phyloP scores from a whole-genome alignment of 2,113 vertebrate genomes.

The Vulpes lagopus region DNA sequence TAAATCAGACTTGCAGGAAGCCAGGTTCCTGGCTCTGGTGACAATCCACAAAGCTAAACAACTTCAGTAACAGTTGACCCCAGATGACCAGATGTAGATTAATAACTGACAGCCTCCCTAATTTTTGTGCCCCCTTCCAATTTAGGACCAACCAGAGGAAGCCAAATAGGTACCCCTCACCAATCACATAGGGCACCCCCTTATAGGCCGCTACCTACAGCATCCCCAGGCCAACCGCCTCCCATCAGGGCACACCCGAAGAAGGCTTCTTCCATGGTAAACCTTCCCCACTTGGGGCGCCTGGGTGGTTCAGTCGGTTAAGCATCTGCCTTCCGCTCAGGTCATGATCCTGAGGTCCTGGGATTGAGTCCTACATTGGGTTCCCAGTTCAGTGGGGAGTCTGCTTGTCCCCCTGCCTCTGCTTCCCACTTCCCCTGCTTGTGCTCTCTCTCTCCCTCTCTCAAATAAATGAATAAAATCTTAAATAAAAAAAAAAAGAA shows the following conservation, averaged over 20 bases:
- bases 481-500: too few relatives aligned
- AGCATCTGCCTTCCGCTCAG: too few relatives aligned
- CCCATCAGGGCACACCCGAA: background rate
- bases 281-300: background rate
- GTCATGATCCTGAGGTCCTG: too few relatives aligned
- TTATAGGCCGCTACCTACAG: background rate
- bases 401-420: too few relatives aligned
- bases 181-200: rapidly evolving
- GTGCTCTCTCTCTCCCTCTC: too few relatives aligned
- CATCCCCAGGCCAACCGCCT: background rate
- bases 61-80: background rate
- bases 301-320: too few relatives aligned
- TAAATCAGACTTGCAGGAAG: background rate
- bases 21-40: background rate
- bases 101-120: background rate
- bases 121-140: background rate
- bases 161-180: background rate
- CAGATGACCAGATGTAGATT: background rate
- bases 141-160: background rate
- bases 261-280: too few relatives aligned
- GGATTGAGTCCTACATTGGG: too few relatives aligned
- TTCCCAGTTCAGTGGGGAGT: too few relatives aligned
- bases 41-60: background rate
- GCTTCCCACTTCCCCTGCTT: too few relatives aligned
- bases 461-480: too few relatives aligned